Base-by-base conservation (phyloP, 2,113 vertebrate species). In the Thymallus thymallus region DNA sequence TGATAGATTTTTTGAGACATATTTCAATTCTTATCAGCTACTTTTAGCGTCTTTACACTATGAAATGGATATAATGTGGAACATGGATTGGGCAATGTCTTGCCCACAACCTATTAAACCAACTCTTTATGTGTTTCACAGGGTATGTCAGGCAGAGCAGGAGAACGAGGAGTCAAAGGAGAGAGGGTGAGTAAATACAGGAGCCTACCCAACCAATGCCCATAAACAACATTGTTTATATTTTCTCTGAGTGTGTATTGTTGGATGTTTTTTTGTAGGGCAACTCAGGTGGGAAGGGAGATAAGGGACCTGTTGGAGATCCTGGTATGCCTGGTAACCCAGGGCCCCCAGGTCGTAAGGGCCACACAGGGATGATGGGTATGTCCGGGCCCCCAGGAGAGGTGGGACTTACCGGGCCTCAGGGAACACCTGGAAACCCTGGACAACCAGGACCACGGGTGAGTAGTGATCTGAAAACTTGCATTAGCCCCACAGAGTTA, bases 301-400 rank as follows among this genome's bases (percentile, higher is more conserved):
- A 97, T 84, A 98, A 95, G 90, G 98, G 98, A 13, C 82, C 85
- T 2, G 82, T 75, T 1, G 98, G 96, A 80, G 93, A 94, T 6
- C 90, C 95, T 4, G 98, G 98, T 0, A 92, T 93, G 2, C 92
- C 92, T 5, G 93, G 93, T 76, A 90, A 90, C 78, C 87, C 95
- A 0, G 98, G 98, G 20, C 88, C 94, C 60, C 95, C 96, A 0
- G 98, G 98, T 32, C 91, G 94, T 60, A 98, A 98, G 78, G 98
- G 97, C 18, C 96, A 98, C 73, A 96, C 96, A 0, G 98, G 98
- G 55, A 92, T 98, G 88, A 97, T 95, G 95, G 98, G 98, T 10
- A 96, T 96, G 76, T 91, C 94, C 0, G 97, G 98, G 71, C 94
- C 94, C 7, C 93, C 93, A 9, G 98, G 98, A 76, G 98, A 99